These are phyloP conservation scores for Mus caroli DNA, from an alignment of 2,797 vertebrate species.

Conservation along the genomic window DNA sequence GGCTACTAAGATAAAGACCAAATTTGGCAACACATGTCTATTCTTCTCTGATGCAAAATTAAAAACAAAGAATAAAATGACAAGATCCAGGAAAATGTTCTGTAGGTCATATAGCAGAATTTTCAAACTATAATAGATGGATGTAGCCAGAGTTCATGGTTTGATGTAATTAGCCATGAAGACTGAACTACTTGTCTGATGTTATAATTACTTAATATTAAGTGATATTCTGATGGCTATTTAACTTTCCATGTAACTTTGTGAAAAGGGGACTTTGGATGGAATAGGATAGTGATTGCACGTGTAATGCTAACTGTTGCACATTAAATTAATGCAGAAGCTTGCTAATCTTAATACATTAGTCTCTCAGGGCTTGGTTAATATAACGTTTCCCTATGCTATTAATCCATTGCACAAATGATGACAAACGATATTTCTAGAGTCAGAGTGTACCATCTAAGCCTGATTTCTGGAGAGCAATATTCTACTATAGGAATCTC, in stretches of 20 bases:
- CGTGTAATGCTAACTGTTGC: neutral
- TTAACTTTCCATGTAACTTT: slow-evolving; percentile 30
- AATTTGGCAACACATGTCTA: neutral
- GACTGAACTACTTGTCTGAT: neutral
- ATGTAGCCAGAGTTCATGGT: neutral
- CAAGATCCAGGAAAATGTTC: neutral
- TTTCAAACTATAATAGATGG: neutral
- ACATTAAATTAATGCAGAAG: slow-evolving; percentile 9
- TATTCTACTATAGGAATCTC: neutral
- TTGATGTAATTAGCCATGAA: slow-evolving; percentile 19
- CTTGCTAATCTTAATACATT: slow-evolving; percentile 62
- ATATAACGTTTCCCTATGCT: slow-evolving; percentile 35
- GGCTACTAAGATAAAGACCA: neutral
- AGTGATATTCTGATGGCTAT: slow-evolving; percentile 52
- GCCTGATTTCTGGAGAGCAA: neutral
- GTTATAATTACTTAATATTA: slow-evolving; percentile 26
- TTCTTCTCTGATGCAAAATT: neutral
- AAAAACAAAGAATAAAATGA: neutral
- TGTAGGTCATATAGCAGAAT: neutral
- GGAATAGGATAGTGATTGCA: neutral
- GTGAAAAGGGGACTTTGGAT: neutral
- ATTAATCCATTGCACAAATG: slow-evolving; percentile 44
- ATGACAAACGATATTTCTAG: slow-evolving; percentile 32
- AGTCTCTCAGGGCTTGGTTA: slow-evolving; percentile 16
- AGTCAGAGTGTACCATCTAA: neutral